Evolutionary conservation across 2,888 invertebrate species (phyloP).

Genomic region (Spisula solida): DNA sequence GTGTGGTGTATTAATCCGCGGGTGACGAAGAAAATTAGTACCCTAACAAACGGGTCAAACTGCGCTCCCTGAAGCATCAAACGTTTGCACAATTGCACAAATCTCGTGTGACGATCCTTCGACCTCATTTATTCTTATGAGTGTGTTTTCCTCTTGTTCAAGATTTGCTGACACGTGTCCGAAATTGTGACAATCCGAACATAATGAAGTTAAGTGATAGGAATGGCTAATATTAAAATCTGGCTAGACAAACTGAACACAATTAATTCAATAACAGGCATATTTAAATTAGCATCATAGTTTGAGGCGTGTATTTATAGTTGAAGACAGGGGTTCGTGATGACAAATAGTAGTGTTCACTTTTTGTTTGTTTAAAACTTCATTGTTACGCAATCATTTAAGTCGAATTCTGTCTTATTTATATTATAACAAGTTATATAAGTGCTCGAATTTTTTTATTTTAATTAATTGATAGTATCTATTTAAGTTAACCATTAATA

Average conservation of each 20-base stretch:
- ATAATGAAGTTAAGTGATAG: neutral
- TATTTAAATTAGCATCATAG: neutral
- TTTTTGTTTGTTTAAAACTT: no score
- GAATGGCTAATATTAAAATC: neutral
- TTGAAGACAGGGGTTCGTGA: neutral
- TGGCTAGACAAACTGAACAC: neutral
- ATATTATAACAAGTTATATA: no score
- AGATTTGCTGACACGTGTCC: neutral
- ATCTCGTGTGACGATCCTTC: conserved; percentile 1
- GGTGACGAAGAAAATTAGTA: conserved; percentile 58
- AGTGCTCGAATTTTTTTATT: no score
- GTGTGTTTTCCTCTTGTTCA: neutral
- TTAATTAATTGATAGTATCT: no score
- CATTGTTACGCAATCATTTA: no score
- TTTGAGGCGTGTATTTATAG: neutral
- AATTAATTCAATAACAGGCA: conserved; percentile 1
- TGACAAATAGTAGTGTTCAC: no score
- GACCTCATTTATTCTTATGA: conserved; percentile 20
- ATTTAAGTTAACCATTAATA: no score
- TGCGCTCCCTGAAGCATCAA: conserved; percentile 41
- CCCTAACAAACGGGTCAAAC: conserved; percentile 44
- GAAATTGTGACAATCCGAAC: neutral
- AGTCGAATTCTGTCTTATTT: no score
- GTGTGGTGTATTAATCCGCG: conserved; percentile 67
- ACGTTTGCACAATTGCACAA: conserved; percentile 62